Evolutionary conservation across 2,113 vertebrate species (phyloP), one percentile per base, ranked within the genome.

Genomic region (Dicaeum eximium): DNA sequence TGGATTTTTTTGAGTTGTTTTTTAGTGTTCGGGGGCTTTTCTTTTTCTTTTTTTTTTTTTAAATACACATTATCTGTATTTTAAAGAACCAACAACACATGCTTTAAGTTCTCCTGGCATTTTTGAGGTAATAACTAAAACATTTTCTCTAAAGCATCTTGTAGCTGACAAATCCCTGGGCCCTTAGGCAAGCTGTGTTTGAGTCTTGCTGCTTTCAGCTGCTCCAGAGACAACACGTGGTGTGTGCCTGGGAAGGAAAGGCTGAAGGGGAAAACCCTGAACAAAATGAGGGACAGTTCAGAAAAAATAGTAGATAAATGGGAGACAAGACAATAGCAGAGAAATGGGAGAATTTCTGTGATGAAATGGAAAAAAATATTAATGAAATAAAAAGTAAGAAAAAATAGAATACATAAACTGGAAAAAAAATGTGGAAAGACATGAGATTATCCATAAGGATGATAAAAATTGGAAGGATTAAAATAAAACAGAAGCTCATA

Each of bases 81-180:
- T 90, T 88, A 56, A 62, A 96, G 80, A 83, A 65, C 62, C 71
- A 96, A 88, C 79, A 89, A 79, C 56, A 78, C 88, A 72, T 94
- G 33, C 90, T 96, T 96, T 42, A 86, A 58, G 57, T 84, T 93
- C 83, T 92, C 62, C 69, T 96, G 93, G 84, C 67, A 47, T 92
- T 96, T 88, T 90, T 81, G 96, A 96, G 92, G 80, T 86, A 96
- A 48, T 92, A 96, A 88, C 75, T 93, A 93, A 95, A 96, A 67
- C 48, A 69, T 73, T 93, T 90, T 93, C 80, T 96, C 88, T 83
- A 77, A 83, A 97, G 95, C 93, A 87, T 95, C 92, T 83, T 85
- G 85, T 94, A 96, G 83, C 90, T 95, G 86, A 95, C 92, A 96
- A 92, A 95, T 92, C 91, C 60, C 50, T 72, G 18, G 91, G 71